Evolutionary conservation across 2,888 invertebrate species (phyloP), one percentile per base, ranked within the genome.

Genomic region (Cataglyphis rosenhaueri): DNA sequence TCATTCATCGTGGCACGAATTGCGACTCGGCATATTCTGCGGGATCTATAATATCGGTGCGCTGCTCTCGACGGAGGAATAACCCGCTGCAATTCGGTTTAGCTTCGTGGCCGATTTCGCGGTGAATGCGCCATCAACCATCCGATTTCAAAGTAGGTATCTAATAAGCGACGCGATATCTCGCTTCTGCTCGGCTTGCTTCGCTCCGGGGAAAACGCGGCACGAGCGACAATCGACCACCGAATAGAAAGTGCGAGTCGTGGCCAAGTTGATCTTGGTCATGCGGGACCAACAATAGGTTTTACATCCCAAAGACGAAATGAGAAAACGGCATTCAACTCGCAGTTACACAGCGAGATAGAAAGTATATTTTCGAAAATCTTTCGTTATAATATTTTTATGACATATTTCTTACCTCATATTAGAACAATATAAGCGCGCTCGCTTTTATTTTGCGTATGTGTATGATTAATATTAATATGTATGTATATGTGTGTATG

Each of bases 1-100:
- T 89, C 86, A 89, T 88, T 87, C 87, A 86, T 86, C 82, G 85
- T 84, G 83, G 86, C 89, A 89, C 87, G 90, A 90, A 84, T 85
- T 75, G 65, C 83, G 83, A 64, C 73, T 65, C 64, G 75, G 81
- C 64, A 82, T 85, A 86, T 85, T 86, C 74, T 85, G 57, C 75
- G 55, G 74, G 18, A 78, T 83, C 87, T 85, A 83, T 88, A 90
- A 89, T 90, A 89, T 89, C 84, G 84, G 83, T 82, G 81, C n/a
- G n/a, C 21, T 48, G 21, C 65, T 52, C 65, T 52, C 64, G 74
- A 35, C 64, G 74, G 32, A n/a, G 62, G 12, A 48, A 65, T 65
- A 65, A 52, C 32, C 74, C 64, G 32, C 44, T 75, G 86, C 59
- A 74, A 84, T 81, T 86, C 81, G 81, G 82, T 74, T 83, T 81